Evolutionary conservation across 2,888 invertebrate species (phyloP).

Genomic region (Rhagonycha fulva): DNA sequence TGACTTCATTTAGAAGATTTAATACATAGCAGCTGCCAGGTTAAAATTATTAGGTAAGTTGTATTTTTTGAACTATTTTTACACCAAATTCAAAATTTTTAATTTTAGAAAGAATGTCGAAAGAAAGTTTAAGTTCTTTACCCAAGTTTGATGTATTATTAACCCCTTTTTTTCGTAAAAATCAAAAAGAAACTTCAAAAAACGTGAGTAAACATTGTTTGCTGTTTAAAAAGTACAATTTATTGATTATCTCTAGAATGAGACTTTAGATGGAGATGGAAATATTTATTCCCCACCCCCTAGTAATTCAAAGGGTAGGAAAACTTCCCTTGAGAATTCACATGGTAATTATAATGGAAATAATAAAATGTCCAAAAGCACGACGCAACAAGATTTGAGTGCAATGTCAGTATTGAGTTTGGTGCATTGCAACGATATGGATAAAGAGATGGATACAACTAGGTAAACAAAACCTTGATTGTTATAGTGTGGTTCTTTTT

Average conservation of each 20-base stretch:
- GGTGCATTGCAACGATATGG: constrained; percentile 62
- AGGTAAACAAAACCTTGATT: constrained; percentile 50
- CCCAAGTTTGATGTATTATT: not conserved
- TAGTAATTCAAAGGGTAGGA: constrained; percentile 13
- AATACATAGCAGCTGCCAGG: not conserved
- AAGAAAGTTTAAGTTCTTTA: not conserved
- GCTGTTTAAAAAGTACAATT: not conserved
- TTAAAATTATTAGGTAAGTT: not conserved
- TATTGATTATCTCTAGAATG: constrained; percentile 16
- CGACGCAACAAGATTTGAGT: constrained; percentile 42
- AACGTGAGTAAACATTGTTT: not conserved
- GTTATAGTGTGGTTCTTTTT: not conserved
- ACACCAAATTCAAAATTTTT: not conserved
- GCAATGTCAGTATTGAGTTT: constrained; percentile 65
- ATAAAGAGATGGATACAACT: constrained; percentile 64
- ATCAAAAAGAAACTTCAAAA: not conserved
- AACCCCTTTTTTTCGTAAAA: not conserved
- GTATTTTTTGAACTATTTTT: not conserved
- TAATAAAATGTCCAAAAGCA: constrained; percentile 14
- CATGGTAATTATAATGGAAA: not conserved
- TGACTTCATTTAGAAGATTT: not conserved
- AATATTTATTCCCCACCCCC: constrained; percentile 15
- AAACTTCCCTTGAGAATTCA: not conserved
- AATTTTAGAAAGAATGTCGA: not conserved
- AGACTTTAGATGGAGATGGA: constrained; percentile 3